Conservation (phyloP, 2,113 vertebrate species). For the Elephas maximus region DNA sequence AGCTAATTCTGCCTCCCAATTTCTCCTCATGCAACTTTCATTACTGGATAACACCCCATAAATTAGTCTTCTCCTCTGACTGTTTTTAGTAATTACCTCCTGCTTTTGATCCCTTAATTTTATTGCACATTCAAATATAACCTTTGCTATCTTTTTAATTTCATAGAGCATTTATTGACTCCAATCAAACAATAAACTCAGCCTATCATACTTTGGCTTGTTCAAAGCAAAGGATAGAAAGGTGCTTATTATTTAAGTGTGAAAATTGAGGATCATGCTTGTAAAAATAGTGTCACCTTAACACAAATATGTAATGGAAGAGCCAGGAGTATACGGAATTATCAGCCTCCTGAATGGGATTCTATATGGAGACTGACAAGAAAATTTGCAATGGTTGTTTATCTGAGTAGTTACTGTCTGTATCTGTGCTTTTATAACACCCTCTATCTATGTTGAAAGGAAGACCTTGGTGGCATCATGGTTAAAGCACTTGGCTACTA, state of each 20-base stretch:
- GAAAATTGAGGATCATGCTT: neutral
- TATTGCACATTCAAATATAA: neutral
- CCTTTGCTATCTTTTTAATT: neutral
- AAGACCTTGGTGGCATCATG: no score
- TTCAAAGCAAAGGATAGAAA: neutral
- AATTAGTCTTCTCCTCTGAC: neutral
- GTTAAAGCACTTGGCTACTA: no score
- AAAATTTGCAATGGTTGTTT: neutral
- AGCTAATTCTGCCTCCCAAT: neutral
- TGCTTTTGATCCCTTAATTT: neutral
- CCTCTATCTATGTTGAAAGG: no score
- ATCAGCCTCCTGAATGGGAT: neutral
- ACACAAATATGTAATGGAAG: neutral
- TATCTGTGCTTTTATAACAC: neutral
- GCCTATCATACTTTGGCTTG: neutral
- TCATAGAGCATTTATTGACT: neutral
- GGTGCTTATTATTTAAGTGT: neutral
- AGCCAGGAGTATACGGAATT: neutral
- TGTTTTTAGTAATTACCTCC: neutral
- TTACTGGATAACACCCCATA: neutral
- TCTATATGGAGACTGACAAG: neutral
- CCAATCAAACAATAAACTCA: neutral
- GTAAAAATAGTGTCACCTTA: neutral
- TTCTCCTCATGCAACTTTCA: neutral
- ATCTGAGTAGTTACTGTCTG: neutral